phyloP scores from a whole-genome alignment of 2,113 vertebrate species.

The Todiramphus chloris region DNA sequence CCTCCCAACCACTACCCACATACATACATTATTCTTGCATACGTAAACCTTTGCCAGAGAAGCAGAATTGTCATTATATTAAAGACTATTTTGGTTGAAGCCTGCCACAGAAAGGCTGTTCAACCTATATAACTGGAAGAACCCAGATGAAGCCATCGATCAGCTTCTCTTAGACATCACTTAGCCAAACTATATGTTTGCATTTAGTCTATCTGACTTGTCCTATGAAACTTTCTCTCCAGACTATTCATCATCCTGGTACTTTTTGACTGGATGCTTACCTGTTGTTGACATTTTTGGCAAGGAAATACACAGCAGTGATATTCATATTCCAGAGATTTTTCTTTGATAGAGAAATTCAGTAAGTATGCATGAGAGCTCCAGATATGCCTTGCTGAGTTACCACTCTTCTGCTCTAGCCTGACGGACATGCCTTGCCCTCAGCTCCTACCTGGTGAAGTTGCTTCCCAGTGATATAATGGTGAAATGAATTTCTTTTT shows the following conservation, averaged over 20 bases:
- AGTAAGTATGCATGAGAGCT: background rate
- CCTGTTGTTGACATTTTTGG: background rate
- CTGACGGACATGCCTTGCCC: rapidly evolving
- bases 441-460: background rate
- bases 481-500: background rate
- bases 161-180: background rate
- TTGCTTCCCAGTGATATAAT: background rate
- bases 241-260: background rate
- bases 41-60: background rate
- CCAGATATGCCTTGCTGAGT: background rate
- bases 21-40: rapidly evolving
- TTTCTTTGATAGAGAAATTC: background rate
- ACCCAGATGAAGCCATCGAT: rapidly evolving
- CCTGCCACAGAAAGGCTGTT: background rate
- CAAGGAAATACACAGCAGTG: background rate
- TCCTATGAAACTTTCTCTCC: background rate
- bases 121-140: background rate
- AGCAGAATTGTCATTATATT: background rate
- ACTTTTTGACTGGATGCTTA: background rate
- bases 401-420: background rate
- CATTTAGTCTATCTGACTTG: background rate
- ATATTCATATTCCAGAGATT: background rate
- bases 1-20: background rate
- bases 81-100: background rate
- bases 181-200: background rate